Percentiles rank a stretch among this genome's conserved stretches.
Evolutionary conservation across 2,113 vertebrate species (phyloP).

Genomic region (Calonectris borealis): DNA sequence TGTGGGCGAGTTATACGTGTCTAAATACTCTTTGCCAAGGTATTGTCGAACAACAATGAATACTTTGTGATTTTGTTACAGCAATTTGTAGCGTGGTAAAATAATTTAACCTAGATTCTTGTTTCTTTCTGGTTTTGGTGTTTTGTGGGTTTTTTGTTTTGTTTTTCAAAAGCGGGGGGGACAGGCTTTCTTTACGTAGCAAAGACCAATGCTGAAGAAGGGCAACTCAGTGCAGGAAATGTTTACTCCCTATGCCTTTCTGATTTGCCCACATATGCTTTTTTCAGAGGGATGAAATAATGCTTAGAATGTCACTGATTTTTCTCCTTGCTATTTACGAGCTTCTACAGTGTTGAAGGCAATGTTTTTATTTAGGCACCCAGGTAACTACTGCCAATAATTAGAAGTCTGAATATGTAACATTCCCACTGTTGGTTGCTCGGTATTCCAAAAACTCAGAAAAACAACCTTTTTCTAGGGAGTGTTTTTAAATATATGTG

Average conservation of each 20-base stretch:
- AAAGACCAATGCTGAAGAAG: background rate
- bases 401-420: background rate
- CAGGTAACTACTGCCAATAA: background rate
- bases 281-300: background rate
- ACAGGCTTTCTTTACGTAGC: background rate
- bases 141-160: accelerated
- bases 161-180: background rate
- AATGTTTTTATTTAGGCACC: background rate
- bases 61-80: background rate
- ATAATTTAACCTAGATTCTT: background rate
- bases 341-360: background rate
- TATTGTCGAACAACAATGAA: background rate
- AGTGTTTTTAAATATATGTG: background rate
- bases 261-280: background rate
- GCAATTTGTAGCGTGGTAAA: background rate
- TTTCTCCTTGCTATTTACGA: background rate
- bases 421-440: background rate
- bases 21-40: background rate
- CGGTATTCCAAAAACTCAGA: background rate
- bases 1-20: background rate
- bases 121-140: background rate
- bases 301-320: background rate
- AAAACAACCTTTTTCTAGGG: background rate
- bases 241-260: background rate
- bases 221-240: background rate